A percentile compares a stretch with the other conserved stretches of the same genome.
Evolutionary conservation across 1,140 invertebrate species (phyloP).

Genomic region (Cecropterus lyciades): DNA sequence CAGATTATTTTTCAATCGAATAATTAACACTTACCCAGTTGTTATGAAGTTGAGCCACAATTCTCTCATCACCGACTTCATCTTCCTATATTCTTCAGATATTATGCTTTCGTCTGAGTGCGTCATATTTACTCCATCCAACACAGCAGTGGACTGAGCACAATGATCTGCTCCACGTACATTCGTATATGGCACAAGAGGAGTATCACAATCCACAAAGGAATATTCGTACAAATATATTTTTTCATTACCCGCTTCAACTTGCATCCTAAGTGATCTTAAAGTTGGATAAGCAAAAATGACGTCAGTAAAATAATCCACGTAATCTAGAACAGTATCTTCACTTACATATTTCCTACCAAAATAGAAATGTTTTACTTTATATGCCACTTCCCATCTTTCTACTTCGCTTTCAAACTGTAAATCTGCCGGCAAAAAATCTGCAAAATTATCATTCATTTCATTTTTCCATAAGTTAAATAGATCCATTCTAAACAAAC

Average conservation of each 20-base stretch:
- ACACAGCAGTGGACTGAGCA: conserved; percentile 46
- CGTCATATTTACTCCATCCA: conserved; percentile 37
- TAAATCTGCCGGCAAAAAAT: conserved; percentile 63
- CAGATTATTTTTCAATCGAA: too few relatives aligned
- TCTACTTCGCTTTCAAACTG: conserved; percentile 48
- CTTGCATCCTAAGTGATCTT: conserved; percentile 48
- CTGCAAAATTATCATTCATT: conserved; percentile 63
- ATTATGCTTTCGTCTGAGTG: conserved; percentile 31
- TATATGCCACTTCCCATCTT: conserved; percentile 46
- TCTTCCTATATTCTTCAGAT: conserved; percentile 38
- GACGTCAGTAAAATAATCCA: conserved; percentile 59
- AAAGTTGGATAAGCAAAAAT: conserved; percentile 50
- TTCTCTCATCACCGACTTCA: conserved; percentile 43
- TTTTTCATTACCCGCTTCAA: conserved; percentile 50
- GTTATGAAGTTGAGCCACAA: conserved; percentile 57
- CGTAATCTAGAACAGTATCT: conserved; percentile 46
- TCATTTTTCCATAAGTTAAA: conserved; percentile 49
- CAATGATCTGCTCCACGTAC: conserved; percentile 50
- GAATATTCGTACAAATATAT: conserved; percentile 64
- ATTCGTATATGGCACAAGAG: conserved; percentile 40
- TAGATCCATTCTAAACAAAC: conserved; percentile 38
- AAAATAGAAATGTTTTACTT: conserved; percentile 62
- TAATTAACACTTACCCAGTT: conserved; percentile 51
- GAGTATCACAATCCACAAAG: conserved; percentile 40
- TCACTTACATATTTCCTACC: conserved; percentile 40